Evolutionary conservation across 2,888 invertebrate species (phyloP).

Genomic region (Tryphoninae sp.): DNA sequence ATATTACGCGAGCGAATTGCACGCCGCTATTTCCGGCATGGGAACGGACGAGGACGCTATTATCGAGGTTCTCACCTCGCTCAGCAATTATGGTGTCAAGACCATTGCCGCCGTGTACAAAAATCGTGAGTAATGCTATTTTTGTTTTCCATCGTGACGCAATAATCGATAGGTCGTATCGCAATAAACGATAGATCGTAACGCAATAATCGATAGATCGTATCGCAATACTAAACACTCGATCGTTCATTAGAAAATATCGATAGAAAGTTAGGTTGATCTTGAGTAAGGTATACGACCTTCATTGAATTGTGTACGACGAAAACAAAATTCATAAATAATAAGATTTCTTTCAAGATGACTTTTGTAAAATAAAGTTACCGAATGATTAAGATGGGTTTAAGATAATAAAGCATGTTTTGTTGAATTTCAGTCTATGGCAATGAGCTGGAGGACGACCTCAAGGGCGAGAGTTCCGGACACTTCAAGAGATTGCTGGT

Average conservation of each 20-base stretch:
- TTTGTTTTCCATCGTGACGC: neutral
- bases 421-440: constrained; percentile 86
- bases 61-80: constrained; percentile 94
- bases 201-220: neutral
- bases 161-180: neutral
- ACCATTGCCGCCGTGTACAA: constrained; percentile 90
- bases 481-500: constrained; percentile 94
- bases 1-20: constrained; percentile 91
- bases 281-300: constrained; percentile 5
- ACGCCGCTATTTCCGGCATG: constrained; percentile 92
- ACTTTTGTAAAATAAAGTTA: too few species aligned
- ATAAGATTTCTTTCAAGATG: too few species aligned
- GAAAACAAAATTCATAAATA: neutral
- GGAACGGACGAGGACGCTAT: constrained; percentile 86
- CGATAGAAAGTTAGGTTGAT: neutral
- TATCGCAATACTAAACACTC: neutral
- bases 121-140: constrained; percentile 85
- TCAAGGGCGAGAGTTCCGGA: constrained; percentile 94
- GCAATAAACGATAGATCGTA: neutral
- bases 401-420: neutral
- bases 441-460: constrained; percentile 89
- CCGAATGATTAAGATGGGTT: neutral
- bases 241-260: neutral
- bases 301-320: constrained; percentile 9
- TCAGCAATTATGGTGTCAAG: constrained; percentile 92